A percentile compares a stretch with the other conserved stretches of the same genome.
phyloP scores from a whole-genome alignment of 2,888 invertebrate genomes.

The Cataglyphis altisquamis region DNA sequence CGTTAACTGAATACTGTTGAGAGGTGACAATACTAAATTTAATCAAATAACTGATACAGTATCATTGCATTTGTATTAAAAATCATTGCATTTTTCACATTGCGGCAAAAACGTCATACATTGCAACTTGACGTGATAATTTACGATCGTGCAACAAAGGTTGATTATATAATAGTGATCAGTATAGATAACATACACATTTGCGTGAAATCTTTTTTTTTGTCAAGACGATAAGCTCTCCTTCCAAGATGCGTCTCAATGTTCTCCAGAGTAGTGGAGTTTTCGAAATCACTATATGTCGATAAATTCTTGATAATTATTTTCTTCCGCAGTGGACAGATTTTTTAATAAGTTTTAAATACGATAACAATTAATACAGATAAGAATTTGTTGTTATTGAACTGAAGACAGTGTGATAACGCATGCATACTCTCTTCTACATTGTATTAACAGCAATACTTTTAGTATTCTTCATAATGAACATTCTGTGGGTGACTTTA shows the following conservation, averaged over 20 bases:
- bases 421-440: background rate
- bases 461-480: conserved; percentile 6
- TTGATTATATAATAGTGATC: background rate
- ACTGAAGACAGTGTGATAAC: background rate
- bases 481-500: background rate
- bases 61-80: background rate
- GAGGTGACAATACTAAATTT: too few relatives aligned
- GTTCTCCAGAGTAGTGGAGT: background rate
- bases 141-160: background rate
- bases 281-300: background rate
- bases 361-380: background rate
- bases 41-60: too few relatives aligned
- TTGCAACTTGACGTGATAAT: background rate
- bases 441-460: background rate
- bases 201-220: background rate
- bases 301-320: background rate
- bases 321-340: background rate
- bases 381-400: background rate
- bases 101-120: background rate
- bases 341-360: background rate
- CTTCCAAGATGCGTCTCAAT: background rate
- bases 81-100: background rate
- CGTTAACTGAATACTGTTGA: too few relatives aligned
- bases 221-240: background rate
- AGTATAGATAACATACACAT: background rate